Evolutionary conservation across 2,888 invertebrate genomes (phyloP).

Genomic region (Actias luna): DNA sequence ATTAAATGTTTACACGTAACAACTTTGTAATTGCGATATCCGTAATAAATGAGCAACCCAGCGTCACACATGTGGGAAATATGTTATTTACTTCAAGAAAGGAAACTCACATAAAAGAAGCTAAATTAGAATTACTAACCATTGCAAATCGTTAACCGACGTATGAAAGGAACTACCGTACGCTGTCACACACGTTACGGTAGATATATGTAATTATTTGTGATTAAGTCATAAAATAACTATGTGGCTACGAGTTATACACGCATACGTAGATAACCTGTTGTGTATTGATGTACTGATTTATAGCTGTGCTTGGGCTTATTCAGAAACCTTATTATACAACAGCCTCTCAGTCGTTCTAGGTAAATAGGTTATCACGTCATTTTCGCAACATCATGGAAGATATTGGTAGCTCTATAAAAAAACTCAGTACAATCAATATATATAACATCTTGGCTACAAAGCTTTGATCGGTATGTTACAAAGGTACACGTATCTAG

Average conservation of each 20-base stretch:
- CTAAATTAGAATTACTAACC: constrained; percentile 22
- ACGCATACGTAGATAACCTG: constrained; percentile 9
- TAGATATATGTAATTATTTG: constrained; percentile 18
- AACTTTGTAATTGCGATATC: constrained; percentile 42
- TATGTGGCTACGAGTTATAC: constrained; percentile 14
- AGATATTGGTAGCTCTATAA: neutral
- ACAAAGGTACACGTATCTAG: too few relatives aligned
- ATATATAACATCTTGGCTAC: too few relatives aligned
- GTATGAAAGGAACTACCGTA: constrained; percentile 22
- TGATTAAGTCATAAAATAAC: constrained; percentile 20
- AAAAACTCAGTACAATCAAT: neutral
- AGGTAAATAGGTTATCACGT: neutral
- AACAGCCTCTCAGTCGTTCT: neutral
- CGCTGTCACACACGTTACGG: constrained; percentile 19
- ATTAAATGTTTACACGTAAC: constrained; percentile 32
- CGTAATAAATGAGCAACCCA: constrained; percentile 36
- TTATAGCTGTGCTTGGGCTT: constrained; percentile 5
- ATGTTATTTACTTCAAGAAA: constrained; percentile 38
- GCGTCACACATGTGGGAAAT: constrained; percentile 50
- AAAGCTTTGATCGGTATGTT: too few relatives aligned
- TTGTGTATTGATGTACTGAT: constrained; percentile 6
- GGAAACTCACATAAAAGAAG: constrained; percentile 34
- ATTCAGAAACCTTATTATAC: neutral
- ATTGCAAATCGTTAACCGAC: constrained; percentile 18
- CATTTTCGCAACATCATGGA: neutral